A percentile compares a stretch with the other conserved stretches of the same genome.
Evolutionary conservation across 2,797 vertebrate genomes (phyloP).

Genomic region (Liasis olivaceus): DNA sequence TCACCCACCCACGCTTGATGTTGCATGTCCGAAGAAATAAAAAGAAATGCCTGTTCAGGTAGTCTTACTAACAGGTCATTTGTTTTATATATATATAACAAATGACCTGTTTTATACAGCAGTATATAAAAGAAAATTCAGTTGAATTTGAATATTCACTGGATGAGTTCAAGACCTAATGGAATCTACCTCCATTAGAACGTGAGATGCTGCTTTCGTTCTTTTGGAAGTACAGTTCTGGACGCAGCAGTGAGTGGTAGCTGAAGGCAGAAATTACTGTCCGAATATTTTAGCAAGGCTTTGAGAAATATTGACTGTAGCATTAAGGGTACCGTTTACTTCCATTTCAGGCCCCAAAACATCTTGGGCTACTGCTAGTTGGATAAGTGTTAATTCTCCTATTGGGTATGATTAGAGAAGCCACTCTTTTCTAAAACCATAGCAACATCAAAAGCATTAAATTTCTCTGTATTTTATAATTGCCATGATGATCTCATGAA

Average conservation of each 20-base stretch:
- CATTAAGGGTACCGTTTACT: neutral
- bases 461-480: neutral
- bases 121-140: neutral
- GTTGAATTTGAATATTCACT: neutral
- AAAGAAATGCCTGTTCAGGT: neutral
- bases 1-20: neutral
- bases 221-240: neutral
- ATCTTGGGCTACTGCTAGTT: neutral
- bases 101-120: too few species aligned
- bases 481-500: neutral
- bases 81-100: neutral
- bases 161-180: neutral
- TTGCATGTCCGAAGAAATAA: neutral
- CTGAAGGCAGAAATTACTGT: neutral
- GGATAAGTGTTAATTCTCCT: neutral
- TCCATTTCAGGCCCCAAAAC: neutral
- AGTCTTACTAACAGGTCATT: neutral
- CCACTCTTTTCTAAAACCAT: neutral
- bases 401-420: neutral
- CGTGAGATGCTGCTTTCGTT: neutral
- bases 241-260: neutral
- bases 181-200: neutral
- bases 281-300: neutral
- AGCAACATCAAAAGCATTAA: neutral
- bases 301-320: neutral